Percentiles rank a stretch among this genome's conserved stretches.
phyloP scores from a whole-genome alignment of 2,888 invertebrate genomes.

The Drosophila mimetica region DNA sequence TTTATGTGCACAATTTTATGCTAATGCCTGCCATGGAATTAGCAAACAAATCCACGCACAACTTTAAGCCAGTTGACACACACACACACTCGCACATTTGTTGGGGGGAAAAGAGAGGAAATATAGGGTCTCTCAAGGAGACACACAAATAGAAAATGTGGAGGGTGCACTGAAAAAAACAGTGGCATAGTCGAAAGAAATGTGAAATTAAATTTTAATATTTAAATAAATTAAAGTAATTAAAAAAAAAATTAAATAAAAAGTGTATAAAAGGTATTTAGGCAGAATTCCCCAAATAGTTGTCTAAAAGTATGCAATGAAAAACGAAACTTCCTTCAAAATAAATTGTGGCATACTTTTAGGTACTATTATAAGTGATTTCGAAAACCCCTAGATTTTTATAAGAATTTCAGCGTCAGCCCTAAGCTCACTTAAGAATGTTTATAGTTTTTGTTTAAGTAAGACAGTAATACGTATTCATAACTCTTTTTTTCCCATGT shows the following conservation, averaged over 20 bases:
- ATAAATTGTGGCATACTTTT: too few relatives aligned
- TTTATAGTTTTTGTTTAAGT: neutral
- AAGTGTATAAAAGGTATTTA: neutral
- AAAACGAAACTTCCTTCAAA: too few relatives aligned
- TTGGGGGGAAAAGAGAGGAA: neutral
- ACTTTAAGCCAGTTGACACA: slow-evolving; percentile 53
- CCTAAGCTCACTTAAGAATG: too few relatives aligned
- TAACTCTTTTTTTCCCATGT: neutral
- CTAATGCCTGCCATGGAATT: slow-evolving; percentile 53
- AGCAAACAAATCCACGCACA: slow-evolving; percentile 48
- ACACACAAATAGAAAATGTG: slow-evolving; percentile 45
- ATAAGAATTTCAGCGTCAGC: too few relatives aligned
- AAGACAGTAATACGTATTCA: neutral
- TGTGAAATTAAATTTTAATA: neutral
- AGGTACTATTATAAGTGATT: too few relatives aligned
- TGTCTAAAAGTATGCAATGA: too few relatives aligned
- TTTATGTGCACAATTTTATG: slow-evolving; percentile 60
- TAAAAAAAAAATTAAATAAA: neutral
- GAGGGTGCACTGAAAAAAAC: slow-evolving; percentile 40
- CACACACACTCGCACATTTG: slow-evolving; percentile 20
- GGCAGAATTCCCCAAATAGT: neutral
- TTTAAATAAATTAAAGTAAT: neutral
- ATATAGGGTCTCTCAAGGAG: neutral
- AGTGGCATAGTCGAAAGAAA: neutral
- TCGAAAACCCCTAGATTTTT: too few relatives aligned